Evolutionary conservation across 1,140 invertebrate genomes (phyloP), one percentile per base, ranked within the genome.

Genomic region (Arctopsyche grandis): DNA sequence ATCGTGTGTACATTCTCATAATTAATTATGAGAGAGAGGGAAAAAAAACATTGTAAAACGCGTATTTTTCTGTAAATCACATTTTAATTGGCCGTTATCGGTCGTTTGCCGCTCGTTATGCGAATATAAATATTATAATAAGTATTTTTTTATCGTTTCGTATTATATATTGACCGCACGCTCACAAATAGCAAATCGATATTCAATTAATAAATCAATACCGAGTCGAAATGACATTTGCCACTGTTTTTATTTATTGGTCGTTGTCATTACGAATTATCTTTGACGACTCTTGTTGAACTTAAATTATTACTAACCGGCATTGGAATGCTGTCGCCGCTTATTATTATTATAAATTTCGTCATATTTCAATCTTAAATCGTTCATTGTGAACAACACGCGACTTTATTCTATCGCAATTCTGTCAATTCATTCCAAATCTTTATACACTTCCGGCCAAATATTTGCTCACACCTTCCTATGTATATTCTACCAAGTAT

Each of bases 71-170:
- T 16, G 16, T 66, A 26, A 66, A 66, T 26, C 14, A 9, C 24
- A 66, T 29, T 26, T 66, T 26, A 66, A 66, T 66, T 66, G 63
- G 24, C 26, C 63, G 21, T 26, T 66, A 66, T 66, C 63, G n/a
- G 24, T 66, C 21, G 12, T 24, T 66, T 22, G n/a, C 58, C 58
- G n/a, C 58, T 60, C 58, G 0, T 22, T 66, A 66, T 66, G 9
- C 1, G 12, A 52, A 52, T 5, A 52, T 14, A 52, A 52, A 52
- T 52, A 52, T 52, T 38, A 38, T 38, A 38, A 38, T 38, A 38
- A 38, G 29, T 38, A 4, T 38, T 38, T 38, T 38, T 7, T 38
- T 38, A 38, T 38, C 29, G 29, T 7, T 38, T 52, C 48, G 12
- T 52, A 52, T 12, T 16, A 52, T 5, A 52, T 52, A 52, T 52